Evolutionary conservation across 2,888 invertebrate species (phyloP), one percentile per base, ranked within the genome.

Genomic region (Osmoderma eremita): DNA sequence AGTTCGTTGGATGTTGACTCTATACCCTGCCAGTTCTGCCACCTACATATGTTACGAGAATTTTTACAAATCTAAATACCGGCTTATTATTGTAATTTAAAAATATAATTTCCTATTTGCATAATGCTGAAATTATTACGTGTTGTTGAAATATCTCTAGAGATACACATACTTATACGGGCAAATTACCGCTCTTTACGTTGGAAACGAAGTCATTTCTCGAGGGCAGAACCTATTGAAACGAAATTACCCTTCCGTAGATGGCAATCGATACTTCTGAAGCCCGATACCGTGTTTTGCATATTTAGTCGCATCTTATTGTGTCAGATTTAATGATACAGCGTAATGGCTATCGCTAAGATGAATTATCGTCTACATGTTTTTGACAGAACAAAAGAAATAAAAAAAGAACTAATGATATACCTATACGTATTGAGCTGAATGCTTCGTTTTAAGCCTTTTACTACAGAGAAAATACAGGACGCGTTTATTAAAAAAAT

Each of bases 101-200:
- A n/a, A 56, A 56, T 22, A 56, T 56, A 39, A 56, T 56, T 56
- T 56, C 6, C 12, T 41, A 56, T 56, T 56, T 56, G 38, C 54
- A 56, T 56, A 56, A 56, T 56, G 41, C 56, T 56, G 10, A 24
- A 56, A 56, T 56, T 56, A 56, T 56, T 20, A 38, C 38, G 38
- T 18, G 56, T 41, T 42, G 56, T 56, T 56, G 56, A 56, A 56
- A 56, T 41, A 42, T 56, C 20, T 18, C 41, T 24, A 41, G 15
- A 42, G 41, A 56, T 41, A 24, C 42, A 6, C 24, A 15, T 56
- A 42, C 10, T 22, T 56, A 53, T 36, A n/a, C 13, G 56, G 39
- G 17, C 56, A 56, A 56, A 56, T 56, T 56, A 22, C 54, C 1
- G 13, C 3, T 41, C 42, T 56, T 56, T 41, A 13, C 24, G n/a